Conservation (phyloP, 2,888 invertebrate genomes). For the Adineta ricciae region DNA sequence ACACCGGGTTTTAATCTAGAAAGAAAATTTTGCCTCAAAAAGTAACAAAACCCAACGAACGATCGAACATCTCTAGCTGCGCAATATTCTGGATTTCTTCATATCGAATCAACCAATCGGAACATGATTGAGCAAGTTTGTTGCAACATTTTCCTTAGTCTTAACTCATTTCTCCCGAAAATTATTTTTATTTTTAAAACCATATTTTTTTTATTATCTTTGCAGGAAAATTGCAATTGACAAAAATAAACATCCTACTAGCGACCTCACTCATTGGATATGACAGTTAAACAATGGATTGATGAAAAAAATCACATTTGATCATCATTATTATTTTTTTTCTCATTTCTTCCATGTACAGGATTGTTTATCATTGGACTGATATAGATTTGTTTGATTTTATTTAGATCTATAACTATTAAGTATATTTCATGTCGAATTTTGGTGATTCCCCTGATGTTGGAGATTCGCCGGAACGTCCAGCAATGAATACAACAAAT, state of each 20-base stretch:
- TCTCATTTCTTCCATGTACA: background rate
- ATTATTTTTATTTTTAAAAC: background rate
- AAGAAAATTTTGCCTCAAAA: background rate
- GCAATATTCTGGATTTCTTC: background rate
- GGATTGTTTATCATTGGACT: background rate
- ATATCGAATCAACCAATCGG: background rate
- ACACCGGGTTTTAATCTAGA: background rate
- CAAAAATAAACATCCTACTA: background rate
- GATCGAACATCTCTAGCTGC: background rate
- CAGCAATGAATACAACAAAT: background rate
- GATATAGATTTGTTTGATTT: background rate
- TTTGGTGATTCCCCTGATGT: background rate
- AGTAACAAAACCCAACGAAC: background rate
- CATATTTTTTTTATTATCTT: background rate
- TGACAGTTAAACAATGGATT: conserved; percentile 15
- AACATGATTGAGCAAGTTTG: background rate
- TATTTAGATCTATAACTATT: background rate
- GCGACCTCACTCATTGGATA: background rate
- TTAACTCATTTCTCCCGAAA: background rate
- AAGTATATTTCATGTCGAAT: background rate
- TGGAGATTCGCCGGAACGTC: background rate
- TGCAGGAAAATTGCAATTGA: background rate
- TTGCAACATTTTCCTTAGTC: background rate
- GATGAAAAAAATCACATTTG: background rate
- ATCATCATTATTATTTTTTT: conserved; percentile 4